phyloP scores from a whole-genome alignment of 2,113 vertebrate species.

The Atherinomorus stipes region DNA sequence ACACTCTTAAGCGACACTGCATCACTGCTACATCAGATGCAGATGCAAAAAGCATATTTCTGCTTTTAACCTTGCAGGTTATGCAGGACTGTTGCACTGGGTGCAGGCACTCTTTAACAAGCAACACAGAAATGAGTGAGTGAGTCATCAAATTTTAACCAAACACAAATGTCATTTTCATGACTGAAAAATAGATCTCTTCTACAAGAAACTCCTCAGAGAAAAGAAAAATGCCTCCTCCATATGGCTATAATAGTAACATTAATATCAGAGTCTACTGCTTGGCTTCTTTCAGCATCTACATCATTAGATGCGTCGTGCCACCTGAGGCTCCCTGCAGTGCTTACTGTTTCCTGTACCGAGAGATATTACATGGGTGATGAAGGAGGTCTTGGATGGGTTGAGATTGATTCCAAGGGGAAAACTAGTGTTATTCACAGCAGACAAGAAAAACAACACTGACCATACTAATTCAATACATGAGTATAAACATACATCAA shows the following conservation, averaged over 20 bases:
- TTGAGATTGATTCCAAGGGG: conserved; percentile 25
- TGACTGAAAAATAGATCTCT: conserved; percentile 3
- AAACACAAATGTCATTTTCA: conserved; percentile 2
- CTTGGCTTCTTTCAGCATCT: conserved; percentile 1
- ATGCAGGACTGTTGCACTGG: neutral
- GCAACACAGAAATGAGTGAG: neutral
- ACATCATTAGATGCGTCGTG: conserved; percentile 4
- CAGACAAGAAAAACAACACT: conserved; percentile 26
- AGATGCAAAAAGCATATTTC: neutral
- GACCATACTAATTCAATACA: conserved; percentile 26
- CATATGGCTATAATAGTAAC: neutral
- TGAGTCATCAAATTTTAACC: neutral
- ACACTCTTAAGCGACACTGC: neutral
- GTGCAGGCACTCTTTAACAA: neutral
- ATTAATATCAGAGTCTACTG: conserved; percentile 5
- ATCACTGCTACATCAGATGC: neutral
- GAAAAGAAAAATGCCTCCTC: conserved; percentile 12
- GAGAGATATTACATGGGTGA: conserved; percentile 15
- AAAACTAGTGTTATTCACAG: conserved; percentile 34
- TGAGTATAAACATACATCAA: conserved; percentile 29
- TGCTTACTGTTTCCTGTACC: neutral
- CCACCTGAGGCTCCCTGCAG: conserved; percentile 2
- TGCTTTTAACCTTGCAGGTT: neutral
- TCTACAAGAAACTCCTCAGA: neutral
- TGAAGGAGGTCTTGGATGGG: conserved; percentile 14